These are phyloP conservation scores for Ahaetulla prasina DNA, from an alignment of 2,113 vertebrate species.

Conservation along the genomic window DNA sequence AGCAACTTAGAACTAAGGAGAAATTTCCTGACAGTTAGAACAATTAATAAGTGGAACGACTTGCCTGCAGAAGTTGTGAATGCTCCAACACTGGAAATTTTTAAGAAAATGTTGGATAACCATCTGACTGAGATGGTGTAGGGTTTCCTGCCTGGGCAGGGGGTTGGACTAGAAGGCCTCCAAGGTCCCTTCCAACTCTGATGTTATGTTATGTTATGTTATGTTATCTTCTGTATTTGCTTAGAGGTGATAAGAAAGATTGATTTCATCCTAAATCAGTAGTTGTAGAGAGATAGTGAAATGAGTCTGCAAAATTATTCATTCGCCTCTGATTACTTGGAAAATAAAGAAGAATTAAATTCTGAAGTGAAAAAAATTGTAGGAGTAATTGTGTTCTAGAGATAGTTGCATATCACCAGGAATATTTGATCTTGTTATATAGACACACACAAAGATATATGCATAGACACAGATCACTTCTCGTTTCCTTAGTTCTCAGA, in stretches of 20 bases:
- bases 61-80: no score
- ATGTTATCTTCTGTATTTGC: neutral
- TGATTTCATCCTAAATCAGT: neutral
- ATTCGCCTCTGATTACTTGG: neutral
- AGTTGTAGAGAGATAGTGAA: neutral
- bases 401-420: neutral
- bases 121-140: no score
- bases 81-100: no score
- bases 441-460: neutral
- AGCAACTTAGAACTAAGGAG: no score
- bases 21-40: no score
- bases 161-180: no score
- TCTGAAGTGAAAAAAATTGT: neutral
- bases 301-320: neutral
- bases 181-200: no score
- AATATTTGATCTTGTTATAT: neutral
- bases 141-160: no score
- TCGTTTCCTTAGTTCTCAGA: neutral
- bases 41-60: no score
- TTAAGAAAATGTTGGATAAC: no score
- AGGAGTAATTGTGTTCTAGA: neutral
- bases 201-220: no score
- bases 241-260: neutral
- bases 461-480: neutral
- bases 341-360: neutral